phyloP scores from a whole-genome alignment of 64 coral and sea anemone species.

The Montipora efflorescens region DNA sequence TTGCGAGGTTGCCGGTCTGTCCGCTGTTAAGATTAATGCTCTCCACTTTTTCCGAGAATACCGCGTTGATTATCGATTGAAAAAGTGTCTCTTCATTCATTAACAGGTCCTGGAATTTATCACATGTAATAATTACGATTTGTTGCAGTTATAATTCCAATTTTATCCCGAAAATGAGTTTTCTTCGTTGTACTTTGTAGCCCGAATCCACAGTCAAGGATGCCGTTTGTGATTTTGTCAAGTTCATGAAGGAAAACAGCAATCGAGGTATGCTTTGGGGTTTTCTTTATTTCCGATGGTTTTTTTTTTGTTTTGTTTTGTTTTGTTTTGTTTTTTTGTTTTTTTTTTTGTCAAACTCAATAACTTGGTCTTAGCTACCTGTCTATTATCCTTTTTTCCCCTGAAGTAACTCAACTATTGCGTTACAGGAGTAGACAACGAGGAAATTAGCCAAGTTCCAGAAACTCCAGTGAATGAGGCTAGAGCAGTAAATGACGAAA shows the following conservation, averaged over 20 bases:
- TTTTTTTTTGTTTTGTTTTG: background rate
- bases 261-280: constrained; percentile 14
- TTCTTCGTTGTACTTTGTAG: constrained; percentile 1
- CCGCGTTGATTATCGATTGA: too few species aligned
- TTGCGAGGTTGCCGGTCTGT: too few species aligned
- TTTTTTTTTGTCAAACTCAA: background rate
- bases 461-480: background rate
- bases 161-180: background rate
- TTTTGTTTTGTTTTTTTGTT: background rate
- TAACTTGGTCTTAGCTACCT: too few species aligned
- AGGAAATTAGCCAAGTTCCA: background rate
- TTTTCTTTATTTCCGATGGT: too few species aligned
- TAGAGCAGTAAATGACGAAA: background rate
- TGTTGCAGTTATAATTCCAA: too few species aligned
- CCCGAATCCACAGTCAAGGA: constrained; percentile 61
- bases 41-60: too few species aligned
- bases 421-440: background rate
- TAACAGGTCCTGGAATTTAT: too few species aligned
- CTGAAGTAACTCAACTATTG: too few species aligned
- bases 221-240: constrained; percentile 53
- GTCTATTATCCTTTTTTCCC: too few species aligned
- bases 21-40: too few species aligned
- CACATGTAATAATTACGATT: too few species aligned
- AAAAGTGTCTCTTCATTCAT: too few species aligned
- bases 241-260: constrained; percentile 46